A percentile compares a stretch with the other conserved stretches of the same genome.
phyloP scores from a whole-genome alignment of 2,113 vertebrate genomes.

The Corythornis cristatus region DNA sequence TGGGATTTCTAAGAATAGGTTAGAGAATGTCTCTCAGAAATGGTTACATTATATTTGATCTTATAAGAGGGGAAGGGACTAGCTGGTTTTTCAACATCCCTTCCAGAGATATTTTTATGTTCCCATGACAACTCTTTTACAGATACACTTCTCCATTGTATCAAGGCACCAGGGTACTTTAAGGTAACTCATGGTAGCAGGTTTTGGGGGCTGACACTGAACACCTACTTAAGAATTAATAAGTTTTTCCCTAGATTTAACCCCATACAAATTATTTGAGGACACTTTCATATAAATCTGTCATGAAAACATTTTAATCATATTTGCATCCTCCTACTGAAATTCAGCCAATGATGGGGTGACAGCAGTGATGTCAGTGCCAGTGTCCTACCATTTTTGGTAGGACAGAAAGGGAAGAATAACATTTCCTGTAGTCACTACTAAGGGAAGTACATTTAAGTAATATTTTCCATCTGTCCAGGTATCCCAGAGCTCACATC shows the following conservation, averaged over 20 bases:
- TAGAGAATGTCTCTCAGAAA: slow-evolving; percentile 25
- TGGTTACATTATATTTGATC: slow-evolving; percentile 43
- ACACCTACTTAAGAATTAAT: slow-evolving; percentile 2
- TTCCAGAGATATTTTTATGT: slow-evolving; percentile 55
- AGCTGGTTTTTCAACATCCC: slow-evolving; percentile 35
- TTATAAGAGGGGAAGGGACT: slow-evolving; percentile 40
- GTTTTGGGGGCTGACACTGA: not conserved
- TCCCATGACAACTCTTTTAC: slow-evolving; percentile 52
- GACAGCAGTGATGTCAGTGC: not conserved
- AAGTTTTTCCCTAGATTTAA: not conserved
- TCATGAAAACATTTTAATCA: not conserved
- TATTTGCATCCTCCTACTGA: not conserved
- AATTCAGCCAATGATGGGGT: slow-evolving; percentile 1
- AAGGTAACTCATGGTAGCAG: not conserved
- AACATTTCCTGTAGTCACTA: slow-evolving; percentile 14
- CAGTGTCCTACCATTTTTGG: not conserved
- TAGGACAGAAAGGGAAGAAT: not conserved
- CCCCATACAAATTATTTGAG: not conserved
- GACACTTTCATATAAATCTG: not conserved
- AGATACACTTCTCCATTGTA: slow-evolving; percentile 5
- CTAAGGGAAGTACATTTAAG: slow-evolving; percentile 23
- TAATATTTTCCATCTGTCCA: slow-evolving; percentile 13
- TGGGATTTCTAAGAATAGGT: slow-evolving; percentile 40
- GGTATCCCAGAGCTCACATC: not conserved
- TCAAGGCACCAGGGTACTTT: not conserved